Base-by-base conservation (phyloP, 2,113 vertebrate genomes). In the Clupea harengus region DNA sequence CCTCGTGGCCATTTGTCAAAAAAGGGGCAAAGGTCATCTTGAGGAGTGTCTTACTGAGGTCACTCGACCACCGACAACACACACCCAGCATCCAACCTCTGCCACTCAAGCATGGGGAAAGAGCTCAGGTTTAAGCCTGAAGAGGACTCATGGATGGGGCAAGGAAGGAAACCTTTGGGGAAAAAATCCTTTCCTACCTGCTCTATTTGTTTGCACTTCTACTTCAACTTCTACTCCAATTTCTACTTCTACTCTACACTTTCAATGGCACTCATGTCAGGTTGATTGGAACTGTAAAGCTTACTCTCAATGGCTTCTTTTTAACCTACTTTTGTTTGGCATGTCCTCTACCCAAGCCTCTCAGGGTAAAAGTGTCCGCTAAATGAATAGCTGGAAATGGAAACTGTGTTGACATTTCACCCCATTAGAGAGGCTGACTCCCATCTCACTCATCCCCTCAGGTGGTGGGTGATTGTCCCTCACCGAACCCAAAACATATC, bases 391-490 rank as follows among this genome's bases (percentile, higher is more conserved):
- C n/a, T 28, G 64, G 64, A 67, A 67, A 75, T 11, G 46, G 64
- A 84, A 25, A 46, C 72, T 75, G 64, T 78, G 64, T 78, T 84
- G 83, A 84, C 83, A 84, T 44, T 47, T 84, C 46, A 84, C 83
- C 82, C 82, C 83, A 78, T 78, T 78, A 84, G 60, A 28, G 44
- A 57, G n/a, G 39, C 18, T 60, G 18, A 60, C 54, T 22, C 6
- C 18, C 20, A 22, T 6, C 54, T 60, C 54, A 60, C 7, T 28
- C 64, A 67, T 28, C 64, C 64, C 64, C 28, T 60, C 54, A 22
- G 18, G 54, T 60, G 54, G 54, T 60, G 6, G 7, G 18, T 20
- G 22, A 60, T 54, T 60, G 54, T 60, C 54, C 54, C 54, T 60
- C 20, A 6, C 54, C 22, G 20, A 60, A 20, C 6, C 54, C 54